phyloP scores from a whole-genome alignment of 2,113 vertebrate genomes.

The Callorhinus ursinus region DNA sequence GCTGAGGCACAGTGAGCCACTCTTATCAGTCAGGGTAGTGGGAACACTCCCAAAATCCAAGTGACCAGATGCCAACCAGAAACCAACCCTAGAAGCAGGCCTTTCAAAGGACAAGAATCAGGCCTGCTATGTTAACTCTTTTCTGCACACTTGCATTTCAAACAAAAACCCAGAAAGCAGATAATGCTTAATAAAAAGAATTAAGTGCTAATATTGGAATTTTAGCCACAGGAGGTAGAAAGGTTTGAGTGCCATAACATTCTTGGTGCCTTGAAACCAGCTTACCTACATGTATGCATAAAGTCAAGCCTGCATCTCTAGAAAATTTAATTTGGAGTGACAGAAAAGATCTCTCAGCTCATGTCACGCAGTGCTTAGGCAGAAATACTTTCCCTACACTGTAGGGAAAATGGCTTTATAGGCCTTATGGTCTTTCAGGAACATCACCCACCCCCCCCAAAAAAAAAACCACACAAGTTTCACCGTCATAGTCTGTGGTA shows the following conservation, averaged over 20 bases:
- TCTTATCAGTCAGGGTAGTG: not conserved
- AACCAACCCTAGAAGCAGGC: not conserved
- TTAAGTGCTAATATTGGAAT: not conserved
- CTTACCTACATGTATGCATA: not conserved
- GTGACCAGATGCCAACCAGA: not conserved
- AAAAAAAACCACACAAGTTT: not conserved
- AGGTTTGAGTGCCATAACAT: not conserved
- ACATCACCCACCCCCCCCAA: rapidly evolving
- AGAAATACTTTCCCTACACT: not conserved
- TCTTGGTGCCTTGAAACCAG: not conserved
- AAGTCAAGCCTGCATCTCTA: not conserved
- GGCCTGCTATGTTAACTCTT: not conserved
- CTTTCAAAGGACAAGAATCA: not conserved
- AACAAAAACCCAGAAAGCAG: conserved; percentile 29
- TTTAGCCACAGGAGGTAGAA: not conserved
- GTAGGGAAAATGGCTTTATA: not conserved
- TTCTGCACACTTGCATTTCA: not conserved
- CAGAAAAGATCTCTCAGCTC: not conserved
- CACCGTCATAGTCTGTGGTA: not conserved
- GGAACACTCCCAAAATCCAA: not conserved
- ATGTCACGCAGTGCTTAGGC: not conserved
- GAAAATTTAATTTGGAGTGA: not conserved
- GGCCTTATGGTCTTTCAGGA: not conserved
- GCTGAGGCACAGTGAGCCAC: not conserved
- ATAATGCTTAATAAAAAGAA: not conserved